A percentile compares a stretch with the other conserved stretches of the same genome.
These are phyloP conservation scores for Pseudochirops corinnae DNA, from an alignment of 2,797 vertebrate species.

Conservation along the genomic window DNA sequence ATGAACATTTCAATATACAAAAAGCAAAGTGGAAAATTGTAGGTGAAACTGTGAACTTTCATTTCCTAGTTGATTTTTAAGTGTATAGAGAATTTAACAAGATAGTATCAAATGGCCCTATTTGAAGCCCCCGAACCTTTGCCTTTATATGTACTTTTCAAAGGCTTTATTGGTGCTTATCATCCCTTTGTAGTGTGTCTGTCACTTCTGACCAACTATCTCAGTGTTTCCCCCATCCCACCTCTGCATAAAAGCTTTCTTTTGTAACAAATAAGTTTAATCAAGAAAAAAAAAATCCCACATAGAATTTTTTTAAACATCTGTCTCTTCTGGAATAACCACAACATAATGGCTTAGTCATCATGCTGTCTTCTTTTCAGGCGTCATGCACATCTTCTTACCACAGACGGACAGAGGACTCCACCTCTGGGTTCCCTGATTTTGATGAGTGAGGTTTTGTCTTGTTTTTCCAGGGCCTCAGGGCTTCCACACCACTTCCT, in stretches of 20 bases:
- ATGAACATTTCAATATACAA: not conserved
- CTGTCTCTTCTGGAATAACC: not conserved
- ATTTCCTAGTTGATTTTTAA: not conserved
- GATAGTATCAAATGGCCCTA: conserved; percentile 47
- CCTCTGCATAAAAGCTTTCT: not conserved
- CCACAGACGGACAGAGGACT: not conserved
- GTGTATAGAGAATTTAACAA: not conserved
- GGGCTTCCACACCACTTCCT: not conserved
- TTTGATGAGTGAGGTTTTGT: not conserved
- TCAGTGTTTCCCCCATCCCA: not conserved
- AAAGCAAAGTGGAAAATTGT: not conserved
- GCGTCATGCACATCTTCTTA: not conserved
- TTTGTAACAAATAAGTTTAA: not conserved
- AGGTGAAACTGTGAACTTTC: not conserved
- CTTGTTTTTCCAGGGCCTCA: not conserved
- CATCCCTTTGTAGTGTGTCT: not conserved
- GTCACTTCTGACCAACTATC: not conserved
- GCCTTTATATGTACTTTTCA: conserved; percentile 38
- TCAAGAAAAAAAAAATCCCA: not conserved
- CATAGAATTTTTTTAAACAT: not conserved
- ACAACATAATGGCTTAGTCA: not conserved
- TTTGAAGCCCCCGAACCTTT: conserved; percentile 15
- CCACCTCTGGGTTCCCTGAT: not conserved
- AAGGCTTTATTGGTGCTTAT: conserved; percentile 1
- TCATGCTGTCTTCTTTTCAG: not conserved